A percentile compares a stretch with the other conserved stretches of the same genome.
phyloP scores from a whole-genome alignment of 1,140 invertebrate species.

The Dinoponera quadriceps region DNA sequence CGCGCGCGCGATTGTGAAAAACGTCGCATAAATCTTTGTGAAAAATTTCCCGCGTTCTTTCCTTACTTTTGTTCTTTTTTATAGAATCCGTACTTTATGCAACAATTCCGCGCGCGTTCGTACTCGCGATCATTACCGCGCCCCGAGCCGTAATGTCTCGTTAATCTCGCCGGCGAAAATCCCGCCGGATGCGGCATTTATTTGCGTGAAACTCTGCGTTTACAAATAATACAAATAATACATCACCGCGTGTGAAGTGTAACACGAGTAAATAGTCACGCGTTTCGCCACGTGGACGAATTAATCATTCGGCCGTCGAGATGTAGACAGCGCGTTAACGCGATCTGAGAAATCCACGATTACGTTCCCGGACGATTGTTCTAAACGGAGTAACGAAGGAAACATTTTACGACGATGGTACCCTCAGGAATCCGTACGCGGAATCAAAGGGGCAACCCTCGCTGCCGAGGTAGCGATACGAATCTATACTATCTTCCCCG shows the following conservation, averaged over 20 bases:
- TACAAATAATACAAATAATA: no score
- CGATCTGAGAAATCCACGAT: not conserved
- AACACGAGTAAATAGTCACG: no score
- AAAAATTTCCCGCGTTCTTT: not conserved
- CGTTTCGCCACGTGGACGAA: no score
- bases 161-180: no score
- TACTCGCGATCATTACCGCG: not conserved
- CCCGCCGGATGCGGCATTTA: no score
- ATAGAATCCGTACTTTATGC: not conserved
- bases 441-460: slow-evolving; percentile 12
- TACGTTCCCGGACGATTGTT: not conserved
- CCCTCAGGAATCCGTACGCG: slow-evolving; percentile 3
- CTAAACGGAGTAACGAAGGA: slow-evolving; percentile 33
- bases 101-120: not conserved
- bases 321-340: not conserved
- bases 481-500: slow-evolving; percentile 57
- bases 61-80: not conserved
- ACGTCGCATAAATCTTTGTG: not conserved
- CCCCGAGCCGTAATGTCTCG: no score
- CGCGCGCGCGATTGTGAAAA: no score
- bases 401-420: slow-evolving; percentile 41
- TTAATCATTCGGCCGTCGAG: no score
- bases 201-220: no score
- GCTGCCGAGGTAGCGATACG: slow-evolving; percentile 38
- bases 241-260: no score